Base-by-base conservation (phyloP, 2,888 invertebrate species). In the Nysson spinosus region DNA sequence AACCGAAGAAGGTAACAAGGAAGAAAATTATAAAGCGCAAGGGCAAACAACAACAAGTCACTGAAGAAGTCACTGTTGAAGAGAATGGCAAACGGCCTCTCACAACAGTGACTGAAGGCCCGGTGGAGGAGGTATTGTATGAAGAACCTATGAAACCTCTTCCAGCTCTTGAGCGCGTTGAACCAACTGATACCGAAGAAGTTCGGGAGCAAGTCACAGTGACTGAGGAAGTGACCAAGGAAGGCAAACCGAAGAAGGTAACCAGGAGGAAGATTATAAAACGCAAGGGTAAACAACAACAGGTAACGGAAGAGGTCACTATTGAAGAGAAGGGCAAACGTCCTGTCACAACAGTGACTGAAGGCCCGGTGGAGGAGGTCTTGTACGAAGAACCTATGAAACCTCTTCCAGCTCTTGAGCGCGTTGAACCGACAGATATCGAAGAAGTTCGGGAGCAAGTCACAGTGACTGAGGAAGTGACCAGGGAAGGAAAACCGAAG, bases 61-160 rank as follows among this genome's bases (percentile, higher is more conserved):
- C 58, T 0, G 81, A 81, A 39, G 77, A 61, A 75, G 11, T 79
- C 69, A 62, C 63, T 68, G 75, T 82, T 68, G 83, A 81, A 69
- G 64, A 86, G 69, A 42, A 75, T 82, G 81, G 63, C 46, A 86
- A 80, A 66, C 69, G 68, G 11, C 51, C 64, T 0, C 16, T 60
- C 0, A 57, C 50, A 5, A 56, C 37, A 0, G 37, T 56, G 0
- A 44, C 24, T 0, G 66, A 67, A 39, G 60, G 52, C 0, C 71
- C 77, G 30, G 88, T 89, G 67, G 88, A 88, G 57, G 88, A 87
- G 39, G 87, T 12, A 62, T 7, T 40, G 11, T 67, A 87, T 11
- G 87, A 88, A 0, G 87, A 35, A 49, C 19, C n/a, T 9, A 11
- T 20, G 7, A 22, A 47, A 47, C 34, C 22, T 7, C 12, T n/a